A percentile compares a stretch with the other conserved stretches of the same genome.
Evolutionary conservation across 2,113 vertebrate genomes (phyloP).

Genomic region (Catharus bicknelli): DNA sequence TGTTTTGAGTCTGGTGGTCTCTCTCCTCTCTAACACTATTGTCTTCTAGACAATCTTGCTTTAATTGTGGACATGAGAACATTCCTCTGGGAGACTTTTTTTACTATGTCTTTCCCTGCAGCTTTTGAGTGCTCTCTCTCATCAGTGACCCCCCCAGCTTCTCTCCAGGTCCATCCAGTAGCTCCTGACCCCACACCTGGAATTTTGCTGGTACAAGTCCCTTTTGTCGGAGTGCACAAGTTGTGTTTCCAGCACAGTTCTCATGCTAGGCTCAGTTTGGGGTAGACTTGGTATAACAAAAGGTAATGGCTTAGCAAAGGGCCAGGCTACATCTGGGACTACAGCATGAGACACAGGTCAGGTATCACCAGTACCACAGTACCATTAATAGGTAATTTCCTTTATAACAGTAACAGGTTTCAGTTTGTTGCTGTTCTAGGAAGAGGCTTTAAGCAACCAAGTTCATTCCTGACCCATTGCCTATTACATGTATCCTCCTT

Average conservation of each 20-base stretch:
- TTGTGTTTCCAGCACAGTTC: neutral
- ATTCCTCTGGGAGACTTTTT: neutral
- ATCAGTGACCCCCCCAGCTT: neutral
- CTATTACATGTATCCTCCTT: neutral
- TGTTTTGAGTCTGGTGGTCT: fast-evolving
- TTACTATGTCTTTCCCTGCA: neutral
- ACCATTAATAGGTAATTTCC: neutral
- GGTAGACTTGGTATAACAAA: neutral
- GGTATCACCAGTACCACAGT: neutral
- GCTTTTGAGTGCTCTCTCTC: neutral
- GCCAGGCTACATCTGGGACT: neutral
- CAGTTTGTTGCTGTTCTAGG: neutral
- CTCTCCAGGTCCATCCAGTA: neutral
- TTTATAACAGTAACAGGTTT: neutral
- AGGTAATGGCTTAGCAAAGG: neutral
- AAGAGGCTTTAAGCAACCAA: neutral
- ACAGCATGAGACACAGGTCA: neutral
- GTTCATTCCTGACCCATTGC: neutral
- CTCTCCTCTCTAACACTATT: neutral
- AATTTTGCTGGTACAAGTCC: neutral
- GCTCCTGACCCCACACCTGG: neutral
- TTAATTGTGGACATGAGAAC: neutral
- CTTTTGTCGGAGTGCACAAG: neutral
- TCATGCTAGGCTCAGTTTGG: neutral
- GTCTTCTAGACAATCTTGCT: neutral